Conservation (phyloP, 2,113 vertebrate species). For the Crotalus viridis region DNA sequence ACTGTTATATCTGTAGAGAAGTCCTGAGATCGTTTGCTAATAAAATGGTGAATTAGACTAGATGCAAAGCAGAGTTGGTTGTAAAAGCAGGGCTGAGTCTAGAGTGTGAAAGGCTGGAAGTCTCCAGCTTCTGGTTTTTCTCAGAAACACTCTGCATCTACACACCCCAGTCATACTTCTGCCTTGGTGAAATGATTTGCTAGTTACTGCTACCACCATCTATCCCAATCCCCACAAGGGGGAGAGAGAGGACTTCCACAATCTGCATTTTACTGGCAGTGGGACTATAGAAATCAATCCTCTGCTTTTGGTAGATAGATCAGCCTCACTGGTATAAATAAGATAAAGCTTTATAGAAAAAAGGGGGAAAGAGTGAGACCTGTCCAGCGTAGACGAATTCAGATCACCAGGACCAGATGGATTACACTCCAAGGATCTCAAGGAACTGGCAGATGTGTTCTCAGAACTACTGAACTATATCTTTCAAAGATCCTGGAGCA, state of each 20-base stretch:
- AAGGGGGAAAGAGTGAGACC: background rate
- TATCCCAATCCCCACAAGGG: background rate
- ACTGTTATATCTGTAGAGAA: background rate
- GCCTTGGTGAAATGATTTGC: background rate
- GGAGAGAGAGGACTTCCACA: background rate
- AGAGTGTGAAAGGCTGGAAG: background rate
- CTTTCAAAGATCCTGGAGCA: no score
- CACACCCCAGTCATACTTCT: background rate
- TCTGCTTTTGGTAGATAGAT: background rate
- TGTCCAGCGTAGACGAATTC: no score
- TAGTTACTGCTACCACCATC: background rate
- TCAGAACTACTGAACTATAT: no score
- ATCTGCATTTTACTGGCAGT: background rate
- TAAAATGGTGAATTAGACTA: background rate
- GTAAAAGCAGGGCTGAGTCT: background rate
- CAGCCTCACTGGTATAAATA: background rate
- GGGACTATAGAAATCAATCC: background rate
- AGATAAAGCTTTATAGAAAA: background rate
- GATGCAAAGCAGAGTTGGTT: no score
- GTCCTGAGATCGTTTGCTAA: background rate
- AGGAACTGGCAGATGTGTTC: no score
- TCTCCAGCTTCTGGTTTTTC: background rate
- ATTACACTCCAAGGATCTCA: no score
- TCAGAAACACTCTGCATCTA: background rate
- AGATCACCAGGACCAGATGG: no score